Evolutionary conservation across 2,797 vertebrate species (phyloP).

Genomic region (Enteromius radiatus): DNA sequence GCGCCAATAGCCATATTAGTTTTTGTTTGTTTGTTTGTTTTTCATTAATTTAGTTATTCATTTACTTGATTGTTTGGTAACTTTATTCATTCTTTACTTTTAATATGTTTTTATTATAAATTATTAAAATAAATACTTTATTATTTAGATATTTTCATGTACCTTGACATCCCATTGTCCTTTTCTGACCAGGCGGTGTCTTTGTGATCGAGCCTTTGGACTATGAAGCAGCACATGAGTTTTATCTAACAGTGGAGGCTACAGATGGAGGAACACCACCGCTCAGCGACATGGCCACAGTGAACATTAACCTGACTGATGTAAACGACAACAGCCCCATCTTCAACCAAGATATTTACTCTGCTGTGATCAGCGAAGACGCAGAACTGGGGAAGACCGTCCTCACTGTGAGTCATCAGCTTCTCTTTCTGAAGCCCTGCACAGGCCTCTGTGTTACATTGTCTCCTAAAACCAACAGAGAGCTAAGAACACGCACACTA

Average conservation of each 20-base stretch:
- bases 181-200: slow-evolving; percentile 81
- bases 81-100: neutral
- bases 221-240: slow-evolving; percentile 90
- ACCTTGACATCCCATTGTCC: neutral
- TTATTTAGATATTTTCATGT: neutral
- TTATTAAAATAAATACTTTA: neutral
- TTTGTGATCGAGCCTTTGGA: slow-evolving; percentile 92
- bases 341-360: slow-evolving; percentile 91
- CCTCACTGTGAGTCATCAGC: slow-evolving; percentile 76
- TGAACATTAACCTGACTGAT: slow-evolving; percentile 94
- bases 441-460: neutral
- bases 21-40: neutral
- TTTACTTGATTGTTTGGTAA: neutral
- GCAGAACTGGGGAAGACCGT: slow-evolving; percentile 85
- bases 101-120: neutral
- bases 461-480: neutral
- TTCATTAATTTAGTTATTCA: neutral
- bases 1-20: neutral
- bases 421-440: slow-evolving; percentile 19
- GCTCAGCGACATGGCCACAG: slow-evolving; percentile 90
- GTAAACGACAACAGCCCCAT: slow-evolving; percentile 92
- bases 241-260: slow-evolving; percentile 94
- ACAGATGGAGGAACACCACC: slow-evolving; percentile 91
- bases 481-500: slow-evolving; percentile 4
- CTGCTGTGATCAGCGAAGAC: slow-evolving; percentile 91